Evolutionary conservation across 2,797 vertebrate species (phyloP).

Genomic region (Cercopithecus hamlyni): DNA sequence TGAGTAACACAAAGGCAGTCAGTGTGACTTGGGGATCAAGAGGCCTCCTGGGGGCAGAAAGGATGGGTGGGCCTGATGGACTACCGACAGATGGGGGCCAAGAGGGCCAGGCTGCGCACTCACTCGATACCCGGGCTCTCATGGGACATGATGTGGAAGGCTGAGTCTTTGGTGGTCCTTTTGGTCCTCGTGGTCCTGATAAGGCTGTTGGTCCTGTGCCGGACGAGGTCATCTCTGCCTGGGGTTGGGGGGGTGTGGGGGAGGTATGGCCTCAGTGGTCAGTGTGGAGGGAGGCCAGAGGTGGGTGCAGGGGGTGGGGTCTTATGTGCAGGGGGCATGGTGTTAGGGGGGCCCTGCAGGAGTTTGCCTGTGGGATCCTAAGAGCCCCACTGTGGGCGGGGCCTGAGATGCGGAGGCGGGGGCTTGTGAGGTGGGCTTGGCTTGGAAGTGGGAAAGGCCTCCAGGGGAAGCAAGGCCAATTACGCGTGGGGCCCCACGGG

Average conservation of each 20-base stretch:
- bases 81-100: too few species aligned
- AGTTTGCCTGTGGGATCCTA: not conserved
- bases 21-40: not conserved
- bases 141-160: constrained; percentile 62
- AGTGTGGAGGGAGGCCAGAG: not conserved
- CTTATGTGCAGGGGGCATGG: too few species aligned
- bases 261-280: not conserved
- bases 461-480: too few species aligned
- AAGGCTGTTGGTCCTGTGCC: not conserved
- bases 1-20: not conserved
- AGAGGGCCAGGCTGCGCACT: not conserved
- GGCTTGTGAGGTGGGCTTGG: not conserved
- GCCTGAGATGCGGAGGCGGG: not conserved
- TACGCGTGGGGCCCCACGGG: rapidly evolving
- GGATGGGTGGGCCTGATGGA: not conserved
- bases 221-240: not conserved
- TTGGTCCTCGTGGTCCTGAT: constrained; percentile 66
- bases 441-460: too few species aligned
- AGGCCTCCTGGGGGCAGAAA: not conserved
- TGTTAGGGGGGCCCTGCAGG: not conserved
- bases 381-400: not conserved
- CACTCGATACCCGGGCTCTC: constrained; percentile 63
- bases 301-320: too few species aligned
- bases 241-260: rapidly evolving
- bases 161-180: rapidly evolving